Conservation (phyloP, 2,888 invertebrate species). For the Rugalucina vietnamica region DNA sequence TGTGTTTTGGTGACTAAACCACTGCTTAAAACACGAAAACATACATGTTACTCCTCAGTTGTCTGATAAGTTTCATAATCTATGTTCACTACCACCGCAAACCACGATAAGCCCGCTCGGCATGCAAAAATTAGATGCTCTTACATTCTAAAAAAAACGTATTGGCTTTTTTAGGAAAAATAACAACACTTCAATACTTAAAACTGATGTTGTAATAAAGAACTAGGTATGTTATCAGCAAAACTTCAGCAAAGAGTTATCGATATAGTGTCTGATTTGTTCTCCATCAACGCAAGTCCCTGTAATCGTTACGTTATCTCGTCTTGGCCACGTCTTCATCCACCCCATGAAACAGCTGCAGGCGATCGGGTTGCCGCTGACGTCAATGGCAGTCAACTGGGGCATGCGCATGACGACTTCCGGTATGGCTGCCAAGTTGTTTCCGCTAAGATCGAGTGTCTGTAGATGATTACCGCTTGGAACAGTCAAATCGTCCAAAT, state of each 20-base stretch:
- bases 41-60: too few relatives aligned
- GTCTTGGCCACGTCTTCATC: neutral
- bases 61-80: too few relatives aligned
- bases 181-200: too few relatives aligned
- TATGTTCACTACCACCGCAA: too few relatives aligned
- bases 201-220: too few relatives aligned
- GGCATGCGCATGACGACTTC: neutral
- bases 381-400: neutral
- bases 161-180: too few relatives aligned
- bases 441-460: neutral
- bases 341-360: neutral
- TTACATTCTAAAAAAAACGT: too few relatives aligned
- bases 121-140: too few relatives aligned
- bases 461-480: neutral
- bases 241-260: neutral
- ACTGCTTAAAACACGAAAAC: too few relatives aligned
- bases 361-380: neutral
- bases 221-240: neutral
- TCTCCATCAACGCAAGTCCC: neutral
- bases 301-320: neutral
- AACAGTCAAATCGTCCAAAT: neutral
- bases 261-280: neutral
- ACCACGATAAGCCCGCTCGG: too few relatives aligned
- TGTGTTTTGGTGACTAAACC: too few relatives aligned
- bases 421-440: neutral